phyloP scores from a whole-genome alignment of 2,888 invertebrate species.

The Agapostemon virescens region DNA sequence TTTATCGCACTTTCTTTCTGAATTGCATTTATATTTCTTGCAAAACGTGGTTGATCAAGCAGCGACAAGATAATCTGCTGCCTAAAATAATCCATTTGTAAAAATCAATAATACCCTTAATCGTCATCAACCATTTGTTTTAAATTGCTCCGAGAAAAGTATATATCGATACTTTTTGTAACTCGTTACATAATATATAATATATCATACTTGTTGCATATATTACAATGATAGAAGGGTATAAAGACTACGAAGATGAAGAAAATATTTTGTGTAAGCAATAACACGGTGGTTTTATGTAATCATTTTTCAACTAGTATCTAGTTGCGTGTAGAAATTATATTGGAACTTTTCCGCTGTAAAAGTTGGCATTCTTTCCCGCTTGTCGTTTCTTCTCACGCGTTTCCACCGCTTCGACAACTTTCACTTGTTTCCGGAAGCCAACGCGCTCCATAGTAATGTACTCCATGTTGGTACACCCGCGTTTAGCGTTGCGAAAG shows the following conservation, averaged over 20 bases:
- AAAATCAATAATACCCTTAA: neutral
- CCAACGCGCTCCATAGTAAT: conserved; percentile 29
- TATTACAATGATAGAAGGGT: neutral
- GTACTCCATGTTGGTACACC: conserved; percentile 34
- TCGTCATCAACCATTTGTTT: neutral
- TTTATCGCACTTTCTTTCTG: too few relatives aligned
- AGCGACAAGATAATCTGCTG: neutral
- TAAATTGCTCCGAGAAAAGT: neutral
- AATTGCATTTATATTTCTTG: neutral
- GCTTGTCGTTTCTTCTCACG: conserved; percentile 47
- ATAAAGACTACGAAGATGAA: neutral
- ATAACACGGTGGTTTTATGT: neutral
- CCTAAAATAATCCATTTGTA: neutral
- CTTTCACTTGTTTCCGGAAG: conserved; percentile 59
- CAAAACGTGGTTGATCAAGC: neutral
- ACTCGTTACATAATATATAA: too few relatives aligned
- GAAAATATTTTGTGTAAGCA: neutral
- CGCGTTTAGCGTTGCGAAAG: conserved; percentile 48
- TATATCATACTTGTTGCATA: too few relatives aligned
- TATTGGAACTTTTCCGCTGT: neutral
- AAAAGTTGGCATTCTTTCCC: conserved; percentile 12
- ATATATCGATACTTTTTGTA: neutral
- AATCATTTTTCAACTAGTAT: neutral
- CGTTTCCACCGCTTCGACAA: conserved; percentile 30
- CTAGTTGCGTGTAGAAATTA: neutral